These are phyloP conservation scores for Heliconius nattereri DNA, from an alignment of 1,140 invertebrate genomes.

Conservation along the genomic window DNA sequence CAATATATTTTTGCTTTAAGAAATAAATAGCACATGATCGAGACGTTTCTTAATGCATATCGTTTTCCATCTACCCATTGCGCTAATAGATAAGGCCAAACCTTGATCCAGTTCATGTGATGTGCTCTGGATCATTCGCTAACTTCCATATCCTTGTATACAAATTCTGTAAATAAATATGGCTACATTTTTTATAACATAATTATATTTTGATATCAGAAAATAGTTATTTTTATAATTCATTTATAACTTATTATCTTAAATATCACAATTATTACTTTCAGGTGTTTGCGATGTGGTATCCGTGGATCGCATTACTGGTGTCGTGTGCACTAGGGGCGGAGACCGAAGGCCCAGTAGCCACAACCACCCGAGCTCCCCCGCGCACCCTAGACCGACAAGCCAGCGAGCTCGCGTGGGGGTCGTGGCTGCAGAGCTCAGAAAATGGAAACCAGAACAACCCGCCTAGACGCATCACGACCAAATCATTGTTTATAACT, in stretches of 20 bases:
- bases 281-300: constrained; percentile 78
- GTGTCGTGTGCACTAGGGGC: constrained; percentile 70
- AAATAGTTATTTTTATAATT: not conserved
- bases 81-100: constrained; percentile 65
- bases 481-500: constrained; percentile 74
- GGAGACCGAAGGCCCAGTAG: constrained; percentile 46
- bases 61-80: constrained; percentile 54
- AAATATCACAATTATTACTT: constrained; percentile 21
- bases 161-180: not conserved
- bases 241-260: not conserved
- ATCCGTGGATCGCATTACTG: constrained; percentile 71
- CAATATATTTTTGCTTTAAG: not conserved
- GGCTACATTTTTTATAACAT: not conserved
- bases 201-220: not conserved
- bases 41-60: constrained; percentile 26
- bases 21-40: not conserved
- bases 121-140: constrained; percentile 51
- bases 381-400: constrained; percentile 68
- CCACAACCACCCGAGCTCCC: constrained; percentile 59
- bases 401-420: constrained; percentile 70
- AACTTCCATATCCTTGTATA: constrained; percentile 34
- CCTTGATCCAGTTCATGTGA: constrained; percentile 68
- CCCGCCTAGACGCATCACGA: constrained; percentile 69
- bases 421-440: constrained; percentile 67
- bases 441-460: constrained; percentile 69